Evolutionary conservation across 2,113 vertebrate genomes (phyloP).

Genomic region (Electrona antarctica): DNA sequence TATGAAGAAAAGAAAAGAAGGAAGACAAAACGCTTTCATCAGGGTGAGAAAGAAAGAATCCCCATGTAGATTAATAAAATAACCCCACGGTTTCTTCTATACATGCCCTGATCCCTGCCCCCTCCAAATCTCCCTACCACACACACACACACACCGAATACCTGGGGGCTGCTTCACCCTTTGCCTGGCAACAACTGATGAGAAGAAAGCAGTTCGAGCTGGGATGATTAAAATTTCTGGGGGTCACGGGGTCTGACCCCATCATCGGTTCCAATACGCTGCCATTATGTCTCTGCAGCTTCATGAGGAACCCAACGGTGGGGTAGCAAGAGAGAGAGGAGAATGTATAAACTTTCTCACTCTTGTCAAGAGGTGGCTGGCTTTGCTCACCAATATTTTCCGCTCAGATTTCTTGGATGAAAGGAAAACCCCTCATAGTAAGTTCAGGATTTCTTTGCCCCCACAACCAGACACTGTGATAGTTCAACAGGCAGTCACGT

Average conservation of each 20-base stretch:
- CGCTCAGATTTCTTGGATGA: constrained; percentile 34
- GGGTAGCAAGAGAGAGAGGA: constrained; percentile 29
- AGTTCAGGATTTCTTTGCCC: constrained; percentile 27
- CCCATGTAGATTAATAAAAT: constrained; percentile 80
- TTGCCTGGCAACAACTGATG: constrained; percentile 75
- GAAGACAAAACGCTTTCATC: constrained; percentile 59
- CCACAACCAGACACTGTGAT: constrained; percentile 35
- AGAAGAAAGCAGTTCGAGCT: constrained; percentile 57
- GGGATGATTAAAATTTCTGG: constrained; percentile 76
- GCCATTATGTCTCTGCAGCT: constrained; percentile 58
- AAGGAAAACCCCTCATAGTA: not conserved
- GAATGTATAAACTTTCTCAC: constrained; percentile 61
- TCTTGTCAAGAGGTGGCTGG: constrained; percentile 58
- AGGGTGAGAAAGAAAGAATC: constrained; percentile 61
- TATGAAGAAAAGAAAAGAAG: constrained; percentile 53
- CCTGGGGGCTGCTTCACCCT: constrained; percentile 59
- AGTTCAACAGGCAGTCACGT: constrained; percentile 26
- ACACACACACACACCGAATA: constrained; percentile 40
- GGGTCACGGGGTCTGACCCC: constrained; percentile 64
- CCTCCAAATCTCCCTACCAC: constrained; percentile 22
- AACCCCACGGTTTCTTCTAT: constrained; percentile 61
- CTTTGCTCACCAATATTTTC: constrained; percentile 58
- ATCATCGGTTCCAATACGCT: constrained; percentile 32
- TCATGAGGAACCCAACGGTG: constrained; percentile 49
- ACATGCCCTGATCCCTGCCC: constrained; percentile 53